These are phyloP conservation scores for Penaeus japonicus DNA, from an alignment of 1,140 invertebrate species.

Conservation along the genomic window DNA sequence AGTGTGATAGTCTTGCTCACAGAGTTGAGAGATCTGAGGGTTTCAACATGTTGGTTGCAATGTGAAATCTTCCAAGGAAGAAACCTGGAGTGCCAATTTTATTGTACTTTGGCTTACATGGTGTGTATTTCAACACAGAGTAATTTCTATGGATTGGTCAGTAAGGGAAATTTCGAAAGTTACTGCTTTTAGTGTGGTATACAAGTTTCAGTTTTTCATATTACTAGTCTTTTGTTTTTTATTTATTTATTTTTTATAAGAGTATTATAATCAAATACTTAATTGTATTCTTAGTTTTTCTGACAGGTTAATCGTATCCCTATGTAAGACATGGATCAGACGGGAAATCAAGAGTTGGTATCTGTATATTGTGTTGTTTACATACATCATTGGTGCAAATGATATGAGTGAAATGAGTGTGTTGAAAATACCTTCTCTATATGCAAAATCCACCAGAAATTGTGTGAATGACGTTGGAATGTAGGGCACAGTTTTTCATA, in stretches of 20 bases:
- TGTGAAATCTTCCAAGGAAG: too few species aligned
- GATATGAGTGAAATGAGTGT: too few species aligned
- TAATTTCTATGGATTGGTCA: background rate
- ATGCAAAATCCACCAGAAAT: too few species aligned
- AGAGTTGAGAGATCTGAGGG: slow-evolving; percentile 8
- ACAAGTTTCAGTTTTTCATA: background rate
- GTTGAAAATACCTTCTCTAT: too few species aligned
- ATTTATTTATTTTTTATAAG: background rate
- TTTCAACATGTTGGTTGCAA: too few species aligned
- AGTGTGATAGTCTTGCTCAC: slow-evolving; percentile 41
- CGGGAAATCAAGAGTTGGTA: slow-evolving; percentile 43
- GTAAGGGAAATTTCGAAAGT: background rate
- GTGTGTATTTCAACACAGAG: background rate
- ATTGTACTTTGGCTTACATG: background rate
- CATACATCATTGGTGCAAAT: too few species aligned
- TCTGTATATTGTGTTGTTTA: background rate
- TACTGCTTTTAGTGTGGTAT: background rate
- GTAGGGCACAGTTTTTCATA: too few species aligned
- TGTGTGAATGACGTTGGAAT: too few species aligned
- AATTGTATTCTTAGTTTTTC: slow-evolving; percentile 51
- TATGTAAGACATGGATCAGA: slow-evolving; percentile 33
- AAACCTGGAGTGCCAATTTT: too few species aligned
- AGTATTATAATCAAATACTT: too few species aligned
- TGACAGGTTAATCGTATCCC: slow-evolving; percentile 52
- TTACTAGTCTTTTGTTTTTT: background rate